Percentiles rank a stretch among this genome's conserved stretches.
Evolutionary conservation across 1,140 invertebrate species (phyloP).

Genomic region (Danaus plexippus): DNA sequence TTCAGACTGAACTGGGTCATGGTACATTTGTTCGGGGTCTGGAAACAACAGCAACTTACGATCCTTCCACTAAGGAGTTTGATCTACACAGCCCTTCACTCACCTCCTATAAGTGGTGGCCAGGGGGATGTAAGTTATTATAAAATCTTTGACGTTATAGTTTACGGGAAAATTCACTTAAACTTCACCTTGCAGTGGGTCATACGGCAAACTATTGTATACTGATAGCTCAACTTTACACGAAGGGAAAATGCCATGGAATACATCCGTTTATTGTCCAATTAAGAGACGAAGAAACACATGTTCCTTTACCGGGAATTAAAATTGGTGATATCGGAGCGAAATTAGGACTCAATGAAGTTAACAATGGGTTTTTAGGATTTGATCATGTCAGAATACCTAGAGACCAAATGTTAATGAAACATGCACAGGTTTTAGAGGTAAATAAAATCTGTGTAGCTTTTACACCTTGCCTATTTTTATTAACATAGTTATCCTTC

Average conservation of each 20-base stretch:
- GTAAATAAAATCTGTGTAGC: conserved; percentile 42
- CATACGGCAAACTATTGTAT: conserved; percentile 93
- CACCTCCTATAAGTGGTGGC: conserved; percentile 96
- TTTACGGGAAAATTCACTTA: background rate
- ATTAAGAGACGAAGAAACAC: conserved; percentile 88
- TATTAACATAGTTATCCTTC: conserved; percentile 24
- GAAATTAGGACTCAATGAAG: conserved; percentile 90
- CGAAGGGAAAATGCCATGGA: conserved; percentile 86
- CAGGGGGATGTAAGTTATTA: conserved; percentile 84
- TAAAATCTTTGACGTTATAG: background rate
- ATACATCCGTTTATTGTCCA: conserved; percentile 95
- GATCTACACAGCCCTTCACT: conserved; percentile 89
- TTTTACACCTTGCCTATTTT: background rate
- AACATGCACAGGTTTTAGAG: conserved; percentile 86
- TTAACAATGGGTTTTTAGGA: conserved; percentile 92
- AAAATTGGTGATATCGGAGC: conserved; percentile 94
- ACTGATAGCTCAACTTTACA: conserved; percentile 90
- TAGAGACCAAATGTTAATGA: conserved; percentile 93
- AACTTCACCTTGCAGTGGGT: conserved; percentile 79
- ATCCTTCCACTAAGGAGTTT: conserved; percentile 87
- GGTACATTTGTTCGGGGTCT: conserved; percentile 93
- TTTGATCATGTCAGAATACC: conserved; percentile 91
- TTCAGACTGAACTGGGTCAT: conserved; percentile 92
- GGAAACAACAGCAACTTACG: conserved; percentile 94
- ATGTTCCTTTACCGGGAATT: conserved; percentile 88